These are phyloP conservation scores for Antrozous pallidus DNA, from an alignment of 2,797 vertebrate genomes.

Conservation along the genomic window DNA sequence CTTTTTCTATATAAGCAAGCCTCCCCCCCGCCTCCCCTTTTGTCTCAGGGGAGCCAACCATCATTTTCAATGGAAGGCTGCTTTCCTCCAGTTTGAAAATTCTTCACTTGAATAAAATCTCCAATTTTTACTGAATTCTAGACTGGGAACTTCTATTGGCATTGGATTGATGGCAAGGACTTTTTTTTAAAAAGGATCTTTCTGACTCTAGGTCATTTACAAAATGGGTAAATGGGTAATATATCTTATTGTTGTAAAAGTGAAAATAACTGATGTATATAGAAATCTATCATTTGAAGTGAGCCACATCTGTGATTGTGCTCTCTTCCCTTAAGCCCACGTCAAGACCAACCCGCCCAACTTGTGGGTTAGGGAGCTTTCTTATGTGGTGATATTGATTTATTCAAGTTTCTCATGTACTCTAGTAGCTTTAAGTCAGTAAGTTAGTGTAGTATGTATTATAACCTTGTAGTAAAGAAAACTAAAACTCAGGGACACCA, in stretches of 20 bases:
- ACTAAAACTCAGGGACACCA: background rate
- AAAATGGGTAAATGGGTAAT: background rate
- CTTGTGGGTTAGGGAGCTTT: background rate
- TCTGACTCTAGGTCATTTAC: background rate
- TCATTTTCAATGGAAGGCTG: background rate
- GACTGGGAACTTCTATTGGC: background rate
- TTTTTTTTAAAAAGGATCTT: background rate
- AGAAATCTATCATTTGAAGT: background rate
- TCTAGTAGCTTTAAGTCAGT: background rate
- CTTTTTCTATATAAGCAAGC: background rate
- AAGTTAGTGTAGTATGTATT: background rate
- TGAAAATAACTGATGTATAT: background rate
- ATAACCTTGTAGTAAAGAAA: background rate
- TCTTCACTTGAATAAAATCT: background rate
- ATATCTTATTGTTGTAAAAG: background rate
- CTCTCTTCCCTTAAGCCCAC: background rate
- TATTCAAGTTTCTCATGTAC: background rate
- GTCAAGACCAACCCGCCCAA: background rate
- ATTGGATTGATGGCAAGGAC: background rate
- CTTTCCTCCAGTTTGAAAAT: background rate
- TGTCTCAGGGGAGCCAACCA: background rate
- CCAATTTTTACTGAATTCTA: background rate
- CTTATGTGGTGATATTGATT: background rate
- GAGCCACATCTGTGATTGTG: background rate
- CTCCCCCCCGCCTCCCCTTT: too few species aligned